Evolutionary conservation across 2,888 invertebrate species (phyloP).

Genomic region (Micropterix aruncella): DNA sequence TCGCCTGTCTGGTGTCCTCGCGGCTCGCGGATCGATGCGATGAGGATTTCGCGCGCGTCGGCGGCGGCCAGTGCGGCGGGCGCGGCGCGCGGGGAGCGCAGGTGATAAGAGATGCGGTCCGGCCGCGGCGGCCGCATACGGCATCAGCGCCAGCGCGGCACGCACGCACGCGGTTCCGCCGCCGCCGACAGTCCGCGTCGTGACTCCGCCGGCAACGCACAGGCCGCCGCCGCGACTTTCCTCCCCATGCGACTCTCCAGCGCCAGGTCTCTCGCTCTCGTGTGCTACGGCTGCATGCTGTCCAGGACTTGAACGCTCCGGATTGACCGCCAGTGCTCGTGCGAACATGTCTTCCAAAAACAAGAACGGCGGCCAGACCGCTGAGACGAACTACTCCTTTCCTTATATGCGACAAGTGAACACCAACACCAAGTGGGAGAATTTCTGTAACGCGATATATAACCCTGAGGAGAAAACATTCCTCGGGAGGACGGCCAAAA

Average conservation of each 20-base stretch:
- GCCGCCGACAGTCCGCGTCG: neutral
- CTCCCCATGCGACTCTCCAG: neutral
- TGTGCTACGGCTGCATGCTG: neutral
- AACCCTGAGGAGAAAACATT: neutral
- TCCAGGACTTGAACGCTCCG: neutral
- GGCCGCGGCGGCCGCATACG: neutral
- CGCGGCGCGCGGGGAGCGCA: neutral
- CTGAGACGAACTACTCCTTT: conserved; percentile 14
- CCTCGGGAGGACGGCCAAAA: neutral
- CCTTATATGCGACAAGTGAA: conserved; percentile 21
- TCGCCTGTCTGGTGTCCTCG: too few relatives aligned
- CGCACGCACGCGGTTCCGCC: neutral
- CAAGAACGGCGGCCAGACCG: neutral
- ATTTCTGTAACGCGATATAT: neutral
- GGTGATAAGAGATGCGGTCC: neutral
- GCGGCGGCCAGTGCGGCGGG: neutral
- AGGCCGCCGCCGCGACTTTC: neutral
- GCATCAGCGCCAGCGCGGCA: neutral
- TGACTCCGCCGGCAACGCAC: neutral
- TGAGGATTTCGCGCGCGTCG: too few relatives aligned
- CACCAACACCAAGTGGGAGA: conserved; percentile 10
- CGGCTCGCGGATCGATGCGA: too few relatives aligned
- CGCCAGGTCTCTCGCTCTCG: neutral
- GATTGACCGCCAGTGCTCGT: neutral
- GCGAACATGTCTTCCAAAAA: neutral